A percentile compares a stretch with the other conserved stretches of the same genome.
Conservation (phyloP, 2,797 vertebrate genomes). For the Chiroxiphia lanceolata region DNA sequence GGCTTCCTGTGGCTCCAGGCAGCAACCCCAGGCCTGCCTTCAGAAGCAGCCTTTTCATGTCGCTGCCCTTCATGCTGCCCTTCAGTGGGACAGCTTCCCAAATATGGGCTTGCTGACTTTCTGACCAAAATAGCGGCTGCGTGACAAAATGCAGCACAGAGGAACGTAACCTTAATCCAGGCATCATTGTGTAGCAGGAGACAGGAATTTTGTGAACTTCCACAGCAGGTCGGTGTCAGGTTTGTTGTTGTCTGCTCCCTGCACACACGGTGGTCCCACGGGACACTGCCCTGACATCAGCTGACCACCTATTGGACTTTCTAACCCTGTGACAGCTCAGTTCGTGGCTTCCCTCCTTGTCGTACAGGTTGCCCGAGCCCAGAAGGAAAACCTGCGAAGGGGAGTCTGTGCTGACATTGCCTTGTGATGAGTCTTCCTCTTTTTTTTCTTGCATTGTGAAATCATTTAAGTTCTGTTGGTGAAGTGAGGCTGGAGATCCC, state of each 20-base stretch:
- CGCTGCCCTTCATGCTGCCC: constrained; percentile 54
- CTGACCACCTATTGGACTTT: background rate
- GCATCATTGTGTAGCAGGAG: constrained; percentile 56
- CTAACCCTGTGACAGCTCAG: background rate
- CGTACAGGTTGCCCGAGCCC: background rate
- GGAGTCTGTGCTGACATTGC: background rate
- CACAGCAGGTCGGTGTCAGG: constrained; percentile 25
- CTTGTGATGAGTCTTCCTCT: background rate
- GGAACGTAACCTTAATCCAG: constrained; percentile 66
- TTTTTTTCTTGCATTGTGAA: background rate
- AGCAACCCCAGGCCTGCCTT: background rate
- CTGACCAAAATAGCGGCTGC: constrained; percentile 70
- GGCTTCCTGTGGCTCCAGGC: background rate
- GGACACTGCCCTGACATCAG: fast-evolving
- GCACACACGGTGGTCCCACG: background rate
- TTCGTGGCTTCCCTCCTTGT: background rate
- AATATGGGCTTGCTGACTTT: constrained; percentile 64
- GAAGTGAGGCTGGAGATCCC: background rate
- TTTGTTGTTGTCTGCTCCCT: constrained; percentile 20
- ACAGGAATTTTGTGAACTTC: background rate
- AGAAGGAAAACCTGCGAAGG: background rate
- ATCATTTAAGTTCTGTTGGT: background rate
- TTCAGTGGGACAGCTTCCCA: constrained; percentile 64
- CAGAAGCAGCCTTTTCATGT: constrained; percentile 3
- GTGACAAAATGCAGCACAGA: constrained; percentile 62